Evolutionary conservation across 2,113 vertebrate species (phyloP), one percentile per base, ranked within the genome.

Genomic region (Ellobius talpinus): DNA sequence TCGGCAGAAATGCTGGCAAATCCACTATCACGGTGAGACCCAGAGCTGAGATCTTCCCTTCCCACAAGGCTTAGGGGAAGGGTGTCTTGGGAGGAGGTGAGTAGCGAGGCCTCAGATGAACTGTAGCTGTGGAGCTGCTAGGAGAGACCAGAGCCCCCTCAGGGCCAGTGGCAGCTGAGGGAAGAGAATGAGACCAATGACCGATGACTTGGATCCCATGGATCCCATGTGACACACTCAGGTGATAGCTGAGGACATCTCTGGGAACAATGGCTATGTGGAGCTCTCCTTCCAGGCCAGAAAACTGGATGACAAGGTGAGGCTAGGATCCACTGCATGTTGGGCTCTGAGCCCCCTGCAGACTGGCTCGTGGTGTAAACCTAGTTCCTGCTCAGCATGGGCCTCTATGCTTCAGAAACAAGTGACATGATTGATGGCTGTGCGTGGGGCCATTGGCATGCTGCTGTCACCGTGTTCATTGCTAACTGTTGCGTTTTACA

Each of bases 271-370:
- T 0, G 99, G 99, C 94, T 99, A 99, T 2, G 99, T 99, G 94
- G 99, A 99, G 91, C 99, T 99, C 0, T 98, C 98, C 79, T 99
- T 99, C 98, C 99, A 99, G 2, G 99, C 99, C 97, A 99, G 99
- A 98, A 99, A 99, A 96, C 98, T 99, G 92, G 99, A 99, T 0
- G 99, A 99, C 98, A 99, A 99, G 99, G 99, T 99, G 97, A 45
- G 66, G 23, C 33, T 7, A 17, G 39, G 26, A 16, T 12, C 39
- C 42, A 23, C n/a, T 65, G 39, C 29, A 13, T 14, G 36, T 3
- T 17, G 50, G 88, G 2, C 55, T 47, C 39, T 9, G 7, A 36
- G 61, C 33, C 61, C 10, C 45, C 33, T 7, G 33, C 45, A 29
- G 14, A 42, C 42, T 16, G 42, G 7, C 74, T 29, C 8, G 2